A percentile compares a stretch with the other conserved stretches of the same genome.
Conservation (phyloP, 2,113 vertebrate species). For the Harpagus bidentatus region DNA sequence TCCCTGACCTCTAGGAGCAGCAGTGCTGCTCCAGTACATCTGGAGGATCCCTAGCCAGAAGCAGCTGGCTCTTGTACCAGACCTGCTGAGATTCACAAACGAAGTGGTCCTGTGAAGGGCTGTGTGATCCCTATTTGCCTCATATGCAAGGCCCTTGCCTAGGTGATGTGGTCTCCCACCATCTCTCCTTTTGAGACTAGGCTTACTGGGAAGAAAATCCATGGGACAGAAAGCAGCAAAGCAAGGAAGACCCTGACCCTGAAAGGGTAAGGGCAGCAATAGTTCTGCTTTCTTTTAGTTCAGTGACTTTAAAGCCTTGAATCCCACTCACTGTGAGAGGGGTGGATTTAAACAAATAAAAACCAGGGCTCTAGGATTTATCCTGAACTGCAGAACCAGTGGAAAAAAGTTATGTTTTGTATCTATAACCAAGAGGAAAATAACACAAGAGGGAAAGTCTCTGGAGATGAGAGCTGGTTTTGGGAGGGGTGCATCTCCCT, state of each 20-base stretch:
- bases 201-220: neutral
- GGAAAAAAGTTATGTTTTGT: neutral
- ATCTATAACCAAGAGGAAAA: neutral
- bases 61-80: neutral
- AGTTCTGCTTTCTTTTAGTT: neutral
- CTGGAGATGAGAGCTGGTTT: neutral
- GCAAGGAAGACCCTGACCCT: neutral
- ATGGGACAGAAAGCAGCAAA: neutral
- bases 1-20: neutral
- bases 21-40: neutral
- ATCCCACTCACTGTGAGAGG: neutral
- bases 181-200: neutral
- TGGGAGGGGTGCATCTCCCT: neutral
- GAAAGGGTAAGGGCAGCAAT: neutral
- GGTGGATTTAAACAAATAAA: neutral
- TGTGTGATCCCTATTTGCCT: neutral
- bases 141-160: neutral
- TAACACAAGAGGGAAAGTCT: neutral
- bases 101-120: neutral
- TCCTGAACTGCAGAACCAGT: neutral
- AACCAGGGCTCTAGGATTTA: rapidly evolving
- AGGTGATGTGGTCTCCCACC: neutral
- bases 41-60: neutral
- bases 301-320: neutral
- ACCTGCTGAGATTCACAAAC: neutral